Conservation (phyloP, 2,888 invertebrate genomes). For the Metallyticus violacea region DNA sequence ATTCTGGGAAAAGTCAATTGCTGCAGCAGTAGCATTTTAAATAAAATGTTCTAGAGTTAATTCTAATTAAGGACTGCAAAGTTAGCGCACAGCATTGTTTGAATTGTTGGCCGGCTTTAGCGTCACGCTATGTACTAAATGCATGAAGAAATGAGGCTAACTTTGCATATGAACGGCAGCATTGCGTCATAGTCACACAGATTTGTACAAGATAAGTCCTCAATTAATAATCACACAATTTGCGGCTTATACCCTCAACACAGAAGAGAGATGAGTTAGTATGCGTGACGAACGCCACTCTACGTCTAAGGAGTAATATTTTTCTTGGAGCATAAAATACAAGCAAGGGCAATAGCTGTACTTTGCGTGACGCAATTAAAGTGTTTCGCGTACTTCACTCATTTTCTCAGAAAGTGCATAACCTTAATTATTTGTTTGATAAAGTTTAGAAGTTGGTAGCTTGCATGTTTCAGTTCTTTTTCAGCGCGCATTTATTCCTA, state of each 20-base stretch:
- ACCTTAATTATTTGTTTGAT: neutral
- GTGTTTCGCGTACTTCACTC: neutral
- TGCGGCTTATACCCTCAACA: neutral
- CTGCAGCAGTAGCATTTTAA: too few species aligned
- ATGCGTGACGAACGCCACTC: neutral
- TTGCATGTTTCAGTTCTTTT: neutral
- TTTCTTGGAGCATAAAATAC: neutral
- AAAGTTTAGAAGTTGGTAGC: neutral
- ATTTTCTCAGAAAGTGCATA: neutral
- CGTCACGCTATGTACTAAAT: too few species aligned
- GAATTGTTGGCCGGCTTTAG: too few species aligned
- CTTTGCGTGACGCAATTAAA: neutral
- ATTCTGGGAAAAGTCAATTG: too few species aligned
- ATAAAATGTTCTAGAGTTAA: too few species aligned
- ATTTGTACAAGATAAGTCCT: neutral
- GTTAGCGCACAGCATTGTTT: too few species aligned
- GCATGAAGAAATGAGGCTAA: too few species aligned
- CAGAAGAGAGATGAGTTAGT: neutral
- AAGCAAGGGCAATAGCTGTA: neutral
- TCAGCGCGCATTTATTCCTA: neutral
- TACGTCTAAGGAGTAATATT: neutral
- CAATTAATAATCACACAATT: neutral
- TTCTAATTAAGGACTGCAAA: too few species aligned
- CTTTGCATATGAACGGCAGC: too few species aligned
- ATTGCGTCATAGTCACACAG: neutral